Percentiles rank a stretch among this genome's conserved stretches.
Conservation (phyloP, 92 coral and sea anemone genomes). For the Zoanthus gigantus region DNA sequence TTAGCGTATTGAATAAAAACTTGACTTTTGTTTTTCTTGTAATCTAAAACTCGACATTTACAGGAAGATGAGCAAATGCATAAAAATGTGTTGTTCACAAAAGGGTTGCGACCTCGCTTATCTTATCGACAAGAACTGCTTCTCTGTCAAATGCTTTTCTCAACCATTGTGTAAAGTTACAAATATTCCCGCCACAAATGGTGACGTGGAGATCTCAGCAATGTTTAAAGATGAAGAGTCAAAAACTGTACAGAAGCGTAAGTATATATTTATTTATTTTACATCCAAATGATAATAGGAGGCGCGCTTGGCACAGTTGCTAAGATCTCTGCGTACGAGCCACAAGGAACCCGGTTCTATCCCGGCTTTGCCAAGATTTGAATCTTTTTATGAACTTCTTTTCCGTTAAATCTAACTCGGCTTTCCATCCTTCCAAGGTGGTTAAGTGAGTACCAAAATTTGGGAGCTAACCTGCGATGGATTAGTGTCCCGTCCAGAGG, state of each 20-base stretch:
- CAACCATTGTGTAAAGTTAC: constrained; percentile 78
- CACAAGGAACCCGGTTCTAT: too few relatives aligned
- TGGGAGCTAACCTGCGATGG: too few relatives aligned
- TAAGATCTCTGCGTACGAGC: too few relatives aligned
- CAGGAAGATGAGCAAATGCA: constrained; percentile 86
- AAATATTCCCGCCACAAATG: constrained; percentile 75
- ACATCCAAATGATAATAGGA: not conserved
- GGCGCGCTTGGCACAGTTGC: too few relatives aligned
- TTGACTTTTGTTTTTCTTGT: not conserved
- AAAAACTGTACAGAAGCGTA: constrained; percentile 66
- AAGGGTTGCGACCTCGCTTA: constrained; percentile 92
- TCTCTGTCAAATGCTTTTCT: constrained; percentile 86
- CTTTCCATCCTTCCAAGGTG: too few relatives aligned
- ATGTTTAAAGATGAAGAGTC: constrained; percentile 71
- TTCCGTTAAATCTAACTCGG: too few relatives aligned
- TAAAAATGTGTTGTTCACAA: constrained; percentile 88
- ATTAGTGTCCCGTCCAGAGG: too few relatives aligned
- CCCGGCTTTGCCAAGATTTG: too few relatives aligned
- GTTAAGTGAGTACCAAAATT: too few relatives aligned
- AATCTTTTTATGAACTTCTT: too few relatives aligned
- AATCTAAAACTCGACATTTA: not conserved
- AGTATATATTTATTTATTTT: constrained; percentile 24
- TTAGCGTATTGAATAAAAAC: not conserved
- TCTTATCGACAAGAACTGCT: constrained; percentile 93
- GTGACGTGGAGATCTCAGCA: constrained; percentile 87